phyloP scores from a whole-genome alignment of 2,113 vertebrate species.

The Lathamus discolor region DNA sequence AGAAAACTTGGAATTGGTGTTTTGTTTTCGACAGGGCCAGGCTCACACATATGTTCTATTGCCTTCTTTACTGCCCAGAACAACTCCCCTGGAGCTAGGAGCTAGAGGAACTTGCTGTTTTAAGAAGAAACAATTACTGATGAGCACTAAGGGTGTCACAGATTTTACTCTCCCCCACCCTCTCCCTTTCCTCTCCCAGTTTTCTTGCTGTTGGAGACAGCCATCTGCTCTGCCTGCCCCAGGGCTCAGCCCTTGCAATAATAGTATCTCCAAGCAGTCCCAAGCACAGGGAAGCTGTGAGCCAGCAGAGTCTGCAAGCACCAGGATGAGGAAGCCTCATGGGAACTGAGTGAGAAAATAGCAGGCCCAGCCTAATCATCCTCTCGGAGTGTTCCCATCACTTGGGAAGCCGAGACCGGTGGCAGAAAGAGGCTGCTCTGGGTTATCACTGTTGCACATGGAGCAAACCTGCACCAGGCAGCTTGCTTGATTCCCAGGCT shows the following conservation, averaged over 20 bases:
- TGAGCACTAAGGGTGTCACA: neutral
- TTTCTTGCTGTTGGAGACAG: neutral
- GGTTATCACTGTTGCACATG: neutral
- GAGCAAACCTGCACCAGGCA: neutral
- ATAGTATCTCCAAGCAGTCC: neutral
- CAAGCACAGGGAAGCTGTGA: neutral
- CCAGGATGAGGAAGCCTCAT: neutral
- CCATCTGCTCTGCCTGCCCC: constrained; percentile 6
- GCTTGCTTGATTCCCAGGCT: neutral
- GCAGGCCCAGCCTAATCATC: neutral
- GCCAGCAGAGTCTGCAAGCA: neutral
- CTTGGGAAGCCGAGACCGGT: neutral
- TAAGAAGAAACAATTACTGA: neutral
- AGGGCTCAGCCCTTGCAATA: neutral
- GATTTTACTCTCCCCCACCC: neutral
- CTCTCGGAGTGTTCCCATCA: neutral
- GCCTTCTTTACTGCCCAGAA: neutral
- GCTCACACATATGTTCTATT: neutral
- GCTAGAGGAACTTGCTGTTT: neutral
- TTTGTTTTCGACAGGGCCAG: neutral
- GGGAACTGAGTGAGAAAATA: neutral
- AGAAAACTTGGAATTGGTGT: neutral
- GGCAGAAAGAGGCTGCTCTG: neutral
- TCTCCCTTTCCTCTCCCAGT: neutral
- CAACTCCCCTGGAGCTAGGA: rapidly evolving